These are phyloP conservation scores for Cepaea nemoralis DNA, from an alignment of 1,140 invertebrate genomes.

Conservation along the genomic window DNA sequence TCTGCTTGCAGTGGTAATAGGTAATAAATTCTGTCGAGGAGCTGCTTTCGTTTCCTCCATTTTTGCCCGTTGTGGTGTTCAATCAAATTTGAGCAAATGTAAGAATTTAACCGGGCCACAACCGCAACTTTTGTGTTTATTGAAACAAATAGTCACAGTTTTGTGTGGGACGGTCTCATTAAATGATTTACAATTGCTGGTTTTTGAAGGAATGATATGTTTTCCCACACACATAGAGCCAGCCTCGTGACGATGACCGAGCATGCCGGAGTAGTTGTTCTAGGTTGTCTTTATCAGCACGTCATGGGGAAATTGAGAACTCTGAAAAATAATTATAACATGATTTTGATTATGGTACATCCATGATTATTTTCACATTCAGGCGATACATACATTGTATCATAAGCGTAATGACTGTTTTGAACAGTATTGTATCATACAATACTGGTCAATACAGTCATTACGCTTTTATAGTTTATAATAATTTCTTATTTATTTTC, in stretches of 20 bases:
- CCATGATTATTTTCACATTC: too few species aligned
- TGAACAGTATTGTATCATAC: too few species aligned
- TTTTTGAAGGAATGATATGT: background rate
- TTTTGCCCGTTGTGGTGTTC: constrained; percentile 43
- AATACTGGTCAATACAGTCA: too few species aligned
- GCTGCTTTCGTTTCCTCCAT: constrained; percentile 42
- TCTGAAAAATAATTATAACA: too few species aligned
- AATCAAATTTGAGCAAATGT: constrained; percentile 42
- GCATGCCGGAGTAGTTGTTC: background rate
- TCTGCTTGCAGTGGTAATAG: background rate
- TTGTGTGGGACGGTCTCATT: background rate
- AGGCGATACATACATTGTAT: too few species aligned
- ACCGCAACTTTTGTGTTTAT: constrained; percentile 33
- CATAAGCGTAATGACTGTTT: too few species aligned
- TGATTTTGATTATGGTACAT: too few species aligned
- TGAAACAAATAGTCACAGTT: constrained; percentile 27
- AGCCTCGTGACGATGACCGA: background rate
- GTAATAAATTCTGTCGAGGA: background rate
- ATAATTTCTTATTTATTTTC: too few species aligned
- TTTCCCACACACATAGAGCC: background rate
- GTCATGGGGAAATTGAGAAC: too few species aligned
- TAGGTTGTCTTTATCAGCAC: too few species aligned
- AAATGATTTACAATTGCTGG: background rate
- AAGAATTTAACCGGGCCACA: constrained; percentile 41
- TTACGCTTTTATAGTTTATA: too few species aligned